Evolutionary conservation across 1,140 invertebrate genomes (phyloP).

Genomic region (Eriocheir sinensis): DNA sequence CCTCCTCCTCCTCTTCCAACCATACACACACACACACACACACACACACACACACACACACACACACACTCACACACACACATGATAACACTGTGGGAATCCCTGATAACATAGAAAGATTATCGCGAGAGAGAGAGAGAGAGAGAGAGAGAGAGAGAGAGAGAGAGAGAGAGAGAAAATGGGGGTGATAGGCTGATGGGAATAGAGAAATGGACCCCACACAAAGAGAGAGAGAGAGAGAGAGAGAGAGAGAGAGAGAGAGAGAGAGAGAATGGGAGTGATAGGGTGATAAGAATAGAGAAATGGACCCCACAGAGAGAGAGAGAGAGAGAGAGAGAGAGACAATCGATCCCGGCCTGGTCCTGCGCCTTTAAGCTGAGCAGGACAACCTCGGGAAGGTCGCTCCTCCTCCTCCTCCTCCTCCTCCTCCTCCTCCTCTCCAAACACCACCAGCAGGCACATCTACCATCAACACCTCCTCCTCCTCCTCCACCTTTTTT

Average conservation of each 20-base stretch:
- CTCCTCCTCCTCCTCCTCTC: not conserved
- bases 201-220: not conserved
- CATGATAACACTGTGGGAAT: not conserved
- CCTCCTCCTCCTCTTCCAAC: not conserved
- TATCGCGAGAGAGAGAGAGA: not conserved
- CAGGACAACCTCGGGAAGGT: not conserved
- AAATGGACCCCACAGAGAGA: not conserved
- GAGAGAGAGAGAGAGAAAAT: not conserved
- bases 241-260: no score
- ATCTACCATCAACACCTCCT: not conserved
- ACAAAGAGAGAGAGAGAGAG: no score
- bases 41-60: constrained; percentile 5
- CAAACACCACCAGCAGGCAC: not conserved
- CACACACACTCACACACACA: constrained; percentile 9
- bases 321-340: not conserved
- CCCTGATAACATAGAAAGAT: not conserved
- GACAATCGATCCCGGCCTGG: not conserved
- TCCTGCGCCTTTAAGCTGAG: not conserved
- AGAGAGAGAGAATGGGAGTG: not conserved
- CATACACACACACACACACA: constrained; percentile 1
- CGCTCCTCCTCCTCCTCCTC: not conserved
- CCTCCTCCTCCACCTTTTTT: not conserved
- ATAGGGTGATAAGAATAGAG: not conserved
- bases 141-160: constrained; percentile 22
- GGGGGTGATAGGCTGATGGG: no score